Evolutionary conservation across 2,888 invertebrate species (phyloP), one percentile per base, ranked within the genome.

Genomic region (Doris montereyensis): DNA sequence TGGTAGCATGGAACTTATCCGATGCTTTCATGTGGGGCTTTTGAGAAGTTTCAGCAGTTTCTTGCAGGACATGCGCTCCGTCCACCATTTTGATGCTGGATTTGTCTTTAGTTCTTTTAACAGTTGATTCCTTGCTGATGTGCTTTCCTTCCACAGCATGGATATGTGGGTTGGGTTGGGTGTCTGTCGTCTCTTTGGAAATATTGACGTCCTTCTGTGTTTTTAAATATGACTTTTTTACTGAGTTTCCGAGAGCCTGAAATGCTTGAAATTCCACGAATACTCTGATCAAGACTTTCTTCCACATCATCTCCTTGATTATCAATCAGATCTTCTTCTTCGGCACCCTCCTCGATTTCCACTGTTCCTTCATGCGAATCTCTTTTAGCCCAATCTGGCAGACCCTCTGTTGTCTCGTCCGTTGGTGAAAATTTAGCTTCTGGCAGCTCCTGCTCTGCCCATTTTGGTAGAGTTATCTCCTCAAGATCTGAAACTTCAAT

Each of bases 1-100:
- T 85, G 0, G 85, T 82, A 28, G 84, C 83, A 79, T 81, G 81
- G 84, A 85, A 85, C 17, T 82, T 78, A 13, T 77, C 77, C 2
- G 79, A 78, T 8, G 79, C n/a, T 65, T 81, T 83, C 5, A 83
- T 78, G 62, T 79, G 80, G 17, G 74, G 71, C 41, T 60, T 70
- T n/a, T 81, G 82, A 32, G 84, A 81, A 8, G 81, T 80, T 35
- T 83, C 82, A 24, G 76, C 83, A 17, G 86, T 85, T 24, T 83
- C 83, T 32, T 71, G 84, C n/a, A 79, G 82, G 4, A 84, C 84
- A 52, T 82, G 77, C 68, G 74, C 81, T 8, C 84, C 84, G 24
- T 73, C 32, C 60, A 82, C 82, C 28, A 84, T 70, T 76, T 82
- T 85, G 2, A 86, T 80, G 21, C 84, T 85, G 67, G n/a, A 35